A percentile compares a stretch with the other conserved stretches of the same genome.
Conservation (phyloP, 2,113 vertebrate genomes). For the Ceyx margarethae region DNA sequence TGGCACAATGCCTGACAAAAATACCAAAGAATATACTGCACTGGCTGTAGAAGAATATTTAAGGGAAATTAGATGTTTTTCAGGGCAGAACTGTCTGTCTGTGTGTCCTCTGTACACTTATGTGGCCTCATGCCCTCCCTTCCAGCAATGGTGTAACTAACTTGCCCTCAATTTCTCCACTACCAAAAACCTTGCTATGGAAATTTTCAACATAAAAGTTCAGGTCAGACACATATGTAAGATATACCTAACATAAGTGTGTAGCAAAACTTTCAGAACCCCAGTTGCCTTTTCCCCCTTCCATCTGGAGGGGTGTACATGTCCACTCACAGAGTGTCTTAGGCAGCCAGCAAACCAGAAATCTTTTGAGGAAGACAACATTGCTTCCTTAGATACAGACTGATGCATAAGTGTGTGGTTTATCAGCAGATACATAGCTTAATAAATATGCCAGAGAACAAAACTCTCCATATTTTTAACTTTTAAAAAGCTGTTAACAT, state of each 20-base stretch:
- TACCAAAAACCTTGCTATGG: background rate
- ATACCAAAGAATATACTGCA: background rate
- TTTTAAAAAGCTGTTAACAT: background rate
- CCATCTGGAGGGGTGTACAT: background rate
- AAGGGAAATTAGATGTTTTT: background rate
- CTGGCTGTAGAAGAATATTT: background rate
- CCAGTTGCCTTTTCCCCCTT: background rate
- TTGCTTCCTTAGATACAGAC: background rate
- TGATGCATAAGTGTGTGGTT: background rate
- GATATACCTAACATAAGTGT: too few relatives aligned
- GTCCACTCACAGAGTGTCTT: background rate
- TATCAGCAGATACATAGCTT: background rate
- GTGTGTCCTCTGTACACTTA: background rate
- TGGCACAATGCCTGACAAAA: background rate
- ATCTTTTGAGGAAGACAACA: background rate
- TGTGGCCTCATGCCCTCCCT: background rate
- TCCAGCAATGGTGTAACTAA: background rate
- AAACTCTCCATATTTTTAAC: background rate
- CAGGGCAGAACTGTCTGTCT: background rate
- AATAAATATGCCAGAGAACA: background rate
- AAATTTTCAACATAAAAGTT: background rate
- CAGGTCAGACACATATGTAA: background rate
- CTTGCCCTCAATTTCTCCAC: background rate
- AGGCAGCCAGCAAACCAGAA: background rate
- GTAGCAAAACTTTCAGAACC: background rate